Percentiles rank a stretch among this genome's conserved stretches.
Evolutionary conservation across 1,140 invertebrate species (phyloP).

Genomic region (Proctacanthus coquilletti): DNA sequence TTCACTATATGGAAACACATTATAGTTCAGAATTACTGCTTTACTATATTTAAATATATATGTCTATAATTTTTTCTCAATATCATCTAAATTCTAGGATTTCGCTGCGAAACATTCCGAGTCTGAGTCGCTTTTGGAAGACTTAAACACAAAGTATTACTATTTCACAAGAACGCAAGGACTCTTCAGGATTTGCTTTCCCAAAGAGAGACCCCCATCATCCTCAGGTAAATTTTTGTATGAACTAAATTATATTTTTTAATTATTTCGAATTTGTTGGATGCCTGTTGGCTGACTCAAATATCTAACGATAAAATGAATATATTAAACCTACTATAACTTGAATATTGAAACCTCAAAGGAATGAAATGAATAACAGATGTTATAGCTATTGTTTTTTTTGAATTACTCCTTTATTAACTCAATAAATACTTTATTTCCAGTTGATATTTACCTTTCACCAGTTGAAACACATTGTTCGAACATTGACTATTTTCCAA

Average conservation of each 20-base stretch:
- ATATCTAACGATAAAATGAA: no score
- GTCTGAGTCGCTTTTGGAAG: conserved; percentile 55
- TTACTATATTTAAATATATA: conserved; percentile 1
- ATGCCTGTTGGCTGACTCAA: no score
- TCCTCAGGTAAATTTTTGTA: conserved; percentile 50
- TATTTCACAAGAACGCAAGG: conserved; percentile 77
- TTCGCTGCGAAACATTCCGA: conserved; percentile 52
- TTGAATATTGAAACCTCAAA: no score
- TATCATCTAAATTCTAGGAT: conserved; percentile 42
- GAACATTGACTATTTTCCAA: conserved; percentile 78
- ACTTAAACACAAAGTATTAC: conserved; percentile 66
- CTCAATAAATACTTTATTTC: conserved; percentile 22
- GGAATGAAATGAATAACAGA: no score
- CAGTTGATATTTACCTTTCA: conserved; percentile 79
- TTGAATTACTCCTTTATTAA: neutral
- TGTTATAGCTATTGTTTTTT: neutral
- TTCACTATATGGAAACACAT: no score
- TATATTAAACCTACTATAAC: no score
- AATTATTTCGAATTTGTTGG: no score
- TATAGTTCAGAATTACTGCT: no score
- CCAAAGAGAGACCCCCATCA: conserved; percentile 62
- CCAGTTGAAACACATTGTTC: conserved; percentile 88
- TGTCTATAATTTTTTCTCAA: neutral
- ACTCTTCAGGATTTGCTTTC: conserved; percentile 80
- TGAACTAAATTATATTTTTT: no score